phyloP scores from a whole-genome alignment of 2,113 vertebrate genomes.

The Hiodon tergisus region DNA sequence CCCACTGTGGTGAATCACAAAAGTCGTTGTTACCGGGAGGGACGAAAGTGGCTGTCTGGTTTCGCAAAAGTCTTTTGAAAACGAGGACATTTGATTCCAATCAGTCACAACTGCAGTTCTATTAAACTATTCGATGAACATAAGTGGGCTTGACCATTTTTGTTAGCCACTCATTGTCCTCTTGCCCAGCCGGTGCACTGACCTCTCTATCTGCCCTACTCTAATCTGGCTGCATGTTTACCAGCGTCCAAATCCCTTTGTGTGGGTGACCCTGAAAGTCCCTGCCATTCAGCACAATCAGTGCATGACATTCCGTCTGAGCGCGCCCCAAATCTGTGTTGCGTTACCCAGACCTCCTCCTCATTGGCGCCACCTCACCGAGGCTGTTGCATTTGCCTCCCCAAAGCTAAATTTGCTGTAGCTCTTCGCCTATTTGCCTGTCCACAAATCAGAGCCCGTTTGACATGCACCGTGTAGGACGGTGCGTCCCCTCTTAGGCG shows the following conservation, averaged over 20 bases:
- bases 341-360: constrained; percentile 19
- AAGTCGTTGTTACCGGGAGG: too few species aligned
- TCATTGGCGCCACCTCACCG: constrained; percentile 43
- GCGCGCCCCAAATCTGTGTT: constrained; percentile 3
- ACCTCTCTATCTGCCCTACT: neutral
- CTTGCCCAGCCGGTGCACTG: neutral
- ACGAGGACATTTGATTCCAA: too few species aligned
- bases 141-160: neutral
- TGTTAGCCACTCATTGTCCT: neutral
- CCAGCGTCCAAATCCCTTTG: constrained; percentile 38
- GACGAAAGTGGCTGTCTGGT: too few species aligned
- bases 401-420: neutral
- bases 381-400: constrained; percentile 38
- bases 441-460: neutral
- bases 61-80: too few species aligned
- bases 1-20: too few species aligned
- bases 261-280: constrained; percentile 35
- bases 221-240: constrained; percentile 23
- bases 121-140: neutral
- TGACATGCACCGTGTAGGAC: too few species aligned
- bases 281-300: constrained; percentile 51
- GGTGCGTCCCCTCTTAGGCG: too few species aligned
- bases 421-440: neutral
- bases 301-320: constrained; percentile 47
- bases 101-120: too few species aligned